A percentile compares a stretch with the other conserved stretches of the same genome.
phyloP scores from a whole-genome alignment of 2,113 vertebrate genomes.

The Tympanuchus pallidicinctus region DNA sequence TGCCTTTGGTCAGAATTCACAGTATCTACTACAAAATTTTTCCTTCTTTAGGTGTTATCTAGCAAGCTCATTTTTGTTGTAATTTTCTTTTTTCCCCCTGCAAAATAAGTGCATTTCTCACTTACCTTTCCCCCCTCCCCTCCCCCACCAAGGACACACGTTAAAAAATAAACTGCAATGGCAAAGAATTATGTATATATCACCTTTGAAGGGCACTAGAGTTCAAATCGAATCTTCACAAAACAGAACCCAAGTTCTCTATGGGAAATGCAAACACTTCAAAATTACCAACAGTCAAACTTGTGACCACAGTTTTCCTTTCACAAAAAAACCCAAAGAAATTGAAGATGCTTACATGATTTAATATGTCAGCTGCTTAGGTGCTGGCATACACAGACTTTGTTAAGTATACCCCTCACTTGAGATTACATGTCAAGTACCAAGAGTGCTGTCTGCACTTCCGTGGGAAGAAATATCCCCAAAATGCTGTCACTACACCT shows the following conservation, averaged over 20 bases:
- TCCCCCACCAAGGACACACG: not conserved
- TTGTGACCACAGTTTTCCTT: too few species aligned
- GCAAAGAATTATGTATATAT: not conserved
- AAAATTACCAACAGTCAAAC: not conserved
- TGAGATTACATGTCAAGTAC: too few species aligned
- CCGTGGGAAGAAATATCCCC: not conserved
- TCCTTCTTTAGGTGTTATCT: not conserved
- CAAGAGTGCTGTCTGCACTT: not conserved
- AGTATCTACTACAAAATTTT: not conserved
- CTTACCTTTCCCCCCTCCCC: not conserved
- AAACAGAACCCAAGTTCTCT: not conserved
- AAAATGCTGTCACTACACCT: accelerated
- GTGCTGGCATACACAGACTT: not conserved
- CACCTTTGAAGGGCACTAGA: not conserved
- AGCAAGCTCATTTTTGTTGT: not conserved
- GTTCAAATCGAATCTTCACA: not conserved
- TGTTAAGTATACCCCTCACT: not conserved
- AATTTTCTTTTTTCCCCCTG: not conserved
- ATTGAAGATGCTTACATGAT: not conserved
- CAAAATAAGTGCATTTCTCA: not conserved
- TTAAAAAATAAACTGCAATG: not conserved
- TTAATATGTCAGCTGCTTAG: not conserved
- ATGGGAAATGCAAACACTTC: not conserved
- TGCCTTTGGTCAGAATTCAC: not conserved
- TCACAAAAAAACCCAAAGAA: not conserved